phyloP scores from a whole-genome alignment of 2,888 invertebrate genomes.

The Spialia ferax region DNA sequence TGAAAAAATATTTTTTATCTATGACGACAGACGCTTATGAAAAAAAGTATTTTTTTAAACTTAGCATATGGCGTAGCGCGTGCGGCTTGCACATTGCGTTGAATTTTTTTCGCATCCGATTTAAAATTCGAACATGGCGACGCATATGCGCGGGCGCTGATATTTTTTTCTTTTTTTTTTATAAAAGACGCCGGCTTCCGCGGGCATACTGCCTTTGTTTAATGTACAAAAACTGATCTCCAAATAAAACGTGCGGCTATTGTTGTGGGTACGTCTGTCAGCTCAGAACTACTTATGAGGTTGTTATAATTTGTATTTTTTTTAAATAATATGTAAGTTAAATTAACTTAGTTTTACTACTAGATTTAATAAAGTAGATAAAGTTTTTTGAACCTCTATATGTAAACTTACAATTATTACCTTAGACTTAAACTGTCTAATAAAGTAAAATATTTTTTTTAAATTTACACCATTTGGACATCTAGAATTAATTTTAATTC shows the following conservation, averaged over 20 bases:
- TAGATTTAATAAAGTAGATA: not conserved
- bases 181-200: constrained; percentile 61
- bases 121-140: constrained; percentile 78
- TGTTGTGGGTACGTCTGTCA: constrained; percentile 46
- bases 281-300: constrained; percentile 26
- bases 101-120: constrained; percentile 84
- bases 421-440: too few relatives aligned
- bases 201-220: constrained; percentile 53
- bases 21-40: constrained; percentile 48
- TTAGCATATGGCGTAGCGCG: constrained; percentile 79
- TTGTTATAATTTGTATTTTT: constrained; percentile 27
- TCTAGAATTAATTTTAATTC: too few relatives aligned
- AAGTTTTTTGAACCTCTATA: too few relatives aligned
- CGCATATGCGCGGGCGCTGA: constrained; percentile 72
- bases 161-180: constrained; percentile 64
- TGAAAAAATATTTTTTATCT: constrained; percentile 52
- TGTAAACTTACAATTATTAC: too few relatives aligned
- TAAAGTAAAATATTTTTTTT: too few relatives aligned
- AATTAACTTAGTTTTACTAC: too few relatives aligned
- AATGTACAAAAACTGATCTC: constrained; percentile 52
- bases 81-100: constrained; percentile 80
- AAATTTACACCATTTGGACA: too few relatives aligned
- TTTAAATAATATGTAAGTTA: too few relatives aligned
- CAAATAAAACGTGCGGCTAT: constrained; percentile 48
- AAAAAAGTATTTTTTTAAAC: constrained; percentile 62